Conservation (phyloP, 1,140 invertebrate species). For the Brachionus manjavacas region DNA sequence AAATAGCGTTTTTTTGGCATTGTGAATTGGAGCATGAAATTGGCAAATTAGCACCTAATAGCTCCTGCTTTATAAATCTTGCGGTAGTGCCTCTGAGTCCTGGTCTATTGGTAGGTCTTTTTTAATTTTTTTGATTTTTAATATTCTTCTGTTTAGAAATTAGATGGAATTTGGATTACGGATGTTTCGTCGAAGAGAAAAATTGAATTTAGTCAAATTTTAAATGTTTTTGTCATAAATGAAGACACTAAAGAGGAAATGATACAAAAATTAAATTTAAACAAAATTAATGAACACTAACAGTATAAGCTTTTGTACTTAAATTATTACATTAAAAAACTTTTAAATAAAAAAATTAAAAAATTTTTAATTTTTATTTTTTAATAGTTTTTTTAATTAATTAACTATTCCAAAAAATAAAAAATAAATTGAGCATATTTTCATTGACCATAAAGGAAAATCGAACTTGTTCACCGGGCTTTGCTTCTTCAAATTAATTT, state of each 20-base stretch:
- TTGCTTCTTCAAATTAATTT: too few relatives aligned
- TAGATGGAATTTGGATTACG: slow-evolving; percentile 14
- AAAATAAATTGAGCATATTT: too few relatives aligned
- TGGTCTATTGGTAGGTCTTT: slow-evolving; percentile 9
- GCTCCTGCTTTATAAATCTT: background rate
- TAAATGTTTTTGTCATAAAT: background rate
- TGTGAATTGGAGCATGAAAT: background rate
- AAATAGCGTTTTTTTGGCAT: slow-evolving; percentile 5
- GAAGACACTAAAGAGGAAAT: background rate
- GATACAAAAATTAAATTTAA: background rate
- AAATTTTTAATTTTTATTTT: too few relatives aligned
- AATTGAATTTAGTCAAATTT: background rate
- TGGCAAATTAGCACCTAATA: background rate
- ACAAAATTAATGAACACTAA: background rate
- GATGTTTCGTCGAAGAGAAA: background rate
- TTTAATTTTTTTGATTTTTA: background rate
- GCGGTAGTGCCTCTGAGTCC: background rate
- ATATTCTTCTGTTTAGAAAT: background rate
- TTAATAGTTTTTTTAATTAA: too few relatives aligned
- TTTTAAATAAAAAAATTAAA: background rate
- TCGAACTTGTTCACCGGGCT: too few relatives aligned
- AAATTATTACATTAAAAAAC: background rate
- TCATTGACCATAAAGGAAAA: too few relatives aligned
- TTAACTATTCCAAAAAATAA: too few relatives aligned
- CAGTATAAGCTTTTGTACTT: background rate